phyloP scores from a whole-genome alignment of 2,888 invertebrate species.

The Camptogramma bilineatum region DNA sequence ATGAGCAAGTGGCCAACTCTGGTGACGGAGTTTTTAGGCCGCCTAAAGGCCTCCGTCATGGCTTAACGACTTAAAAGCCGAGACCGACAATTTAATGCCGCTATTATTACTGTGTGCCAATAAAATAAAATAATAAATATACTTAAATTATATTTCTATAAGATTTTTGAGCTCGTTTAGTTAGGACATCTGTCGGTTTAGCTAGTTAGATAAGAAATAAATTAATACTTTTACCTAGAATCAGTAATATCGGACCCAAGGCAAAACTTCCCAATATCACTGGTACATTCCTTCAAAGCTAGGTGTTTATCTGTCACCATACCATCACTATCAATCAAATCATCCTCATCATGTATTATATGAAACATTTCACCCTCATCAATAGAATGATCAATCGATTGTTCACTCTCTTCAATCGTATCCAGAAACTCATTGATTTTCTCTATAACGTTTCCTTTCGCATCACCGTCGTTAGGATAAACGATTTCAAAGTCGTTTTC shows the following conservation, averaged over 20 bases:
- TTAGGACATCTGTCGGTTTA: no score
- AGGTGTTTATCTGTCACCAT: conserved; percentile 54
- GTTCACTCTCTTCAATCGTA: conserved; percentile 63
- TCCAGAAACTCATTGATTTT: conserved; percentile 62
- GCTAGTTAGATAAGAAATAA: no score
- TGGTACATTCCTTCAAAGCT: conserved; percentile 24
- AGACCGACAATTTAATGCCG: no score
- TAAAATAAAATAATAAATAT: no score
- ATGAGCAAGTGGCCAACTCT: no score
- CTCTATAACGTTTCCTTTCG: conserved; percentile 37
- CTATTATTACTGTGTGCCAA: no score
- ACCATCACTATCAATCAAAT: conserved; percentile 52
- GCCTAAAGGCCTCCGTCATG: no score
- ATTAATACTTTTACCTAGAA: conserved; percentile 52
- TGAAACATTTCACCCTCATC: conserved; percentile 44
- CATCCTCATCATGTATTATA: conserved; percentile 50
- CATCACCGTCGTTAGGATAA: conserved; percentile 50
- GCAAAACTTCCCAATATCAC: conserved; percentile 34
- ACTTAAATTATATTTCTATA: no score
- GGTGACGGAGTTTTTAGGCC: no score
- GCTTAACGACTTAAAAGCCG: no score
- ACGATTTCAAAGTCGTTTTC: conserved; percentile 68
- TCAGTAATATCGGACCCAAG: conserved; percentile 45
- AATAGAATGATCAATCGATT: conserved; percentile 34
- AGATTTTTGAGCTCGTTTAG: no score